Evolutionary conservation across 2,797 vertebrate species (phyloP).

Genomic region (Malurus leucopterus): DNA sequence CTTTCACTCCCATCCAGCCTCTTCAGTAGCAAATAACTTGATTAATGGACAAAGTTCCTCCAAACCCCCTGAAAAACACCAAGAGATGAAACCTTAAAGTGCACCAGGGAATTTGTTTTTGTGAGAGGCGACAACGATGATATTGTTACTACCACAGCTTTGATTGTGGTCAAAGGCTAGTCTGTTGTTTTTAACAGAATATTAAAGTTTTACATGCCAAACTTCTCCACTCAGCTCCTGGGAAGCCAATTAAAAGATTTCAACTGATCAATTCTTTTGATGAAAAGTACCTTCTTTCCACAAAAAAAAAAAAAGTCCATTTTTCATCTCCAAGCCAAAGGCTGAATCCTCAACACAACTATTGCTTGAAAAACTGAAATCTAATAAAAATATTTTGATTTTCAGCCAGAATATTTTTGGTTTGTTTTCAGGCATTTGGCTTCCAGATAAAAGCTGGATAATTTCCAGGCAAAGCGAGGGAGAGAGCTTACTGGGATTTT

Average conservation of each 20-base stretch:
- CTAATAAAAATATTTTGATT: constrained; percentile 26
- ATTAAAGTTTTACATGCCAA: neutral
- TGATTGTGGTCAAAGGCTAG: neutral
- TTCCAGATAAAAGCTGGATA: constrained; percentile 16
- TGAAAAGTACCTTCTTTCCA: neutral
- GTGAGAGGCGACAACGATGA: neutral
- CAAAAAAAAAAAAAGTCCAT: neutral
- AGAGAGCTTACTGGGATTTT: neutral
- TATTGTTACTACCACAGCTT: neutral
- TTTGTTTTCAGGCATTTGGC: constrained; percentile 36
- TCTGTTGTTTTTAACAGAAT: neutral
- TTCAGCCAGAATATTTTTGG: constrained; percentile 16
- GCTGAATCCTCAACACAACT: neutral
- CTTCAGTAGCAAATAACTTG: neutral
- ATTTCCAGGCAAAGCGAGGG: neutral
- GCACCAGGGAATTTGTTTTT: neutral
- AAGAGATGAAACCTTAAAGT: neutral
- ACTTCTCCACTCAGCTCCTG: neutral
- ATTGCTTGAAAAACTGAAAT: neutral
- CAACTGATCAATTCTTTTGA: neutral
- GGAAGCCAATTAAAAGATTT: neutral
- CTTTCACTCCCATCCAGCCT: neutral
- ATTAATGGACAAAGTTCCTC: neutral
- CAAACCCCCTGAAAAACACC: neutral
- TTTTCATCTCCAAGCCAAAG: neutral